Percentiles rank a stretch among this genome's conserved stretches.
Conservation (phyloP, 1,140 invertebrate genomes). For the Ooceraea biroi region DNA sequence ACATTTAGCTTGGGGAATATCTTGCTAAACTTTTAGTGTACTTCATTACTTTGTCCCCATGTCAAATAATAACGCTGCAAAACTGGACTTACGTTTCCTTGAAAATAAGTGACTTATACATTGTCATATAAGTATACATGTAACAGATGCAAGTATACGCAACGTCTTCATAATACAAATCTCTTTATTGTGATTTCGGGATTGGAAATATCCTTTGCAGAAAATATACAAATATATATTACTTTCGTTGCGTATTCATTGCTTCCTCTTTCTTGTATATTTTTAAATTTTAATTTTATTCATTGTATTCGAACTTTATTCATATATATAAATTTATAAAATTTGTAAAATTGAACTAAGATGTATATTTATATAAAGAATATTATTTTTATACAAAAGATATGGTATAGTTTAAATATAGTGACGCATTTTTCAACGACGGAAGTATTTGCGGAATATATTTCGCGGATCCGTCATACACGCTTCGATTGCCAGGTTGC, state of each 20-base stretch:
- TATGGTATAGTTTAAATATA: not conserved
- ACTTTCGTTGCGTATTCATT: slow-evolving; percentile 19
- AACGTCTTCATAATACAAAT: slow-evolving; percentile 2
- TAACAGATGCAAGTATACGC: not conserved
- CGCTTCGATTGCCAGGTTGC: slow-evolving; percentile 13
- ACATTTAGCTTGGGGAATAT: not conserved
- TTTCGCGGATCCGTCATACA: not conserved
- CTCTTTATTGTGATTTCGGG: not conserved
- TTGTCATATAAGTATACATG: not conserved
- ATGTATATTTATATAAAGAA: not conserved
- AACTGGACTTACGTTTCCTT: not conserved
- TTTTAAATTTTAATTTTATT: not conserved
- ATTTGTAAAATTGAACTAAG: not conserved
- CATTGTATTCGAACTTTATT: not conserved
- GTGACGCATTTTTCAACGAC: not conserved
- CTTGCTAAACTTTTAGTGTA: not conserved
- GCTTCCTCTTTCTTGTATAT: slow-evolving; percentile 38
- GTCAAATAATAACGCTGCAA: not conserved
- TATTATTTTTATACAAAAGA: too few relatives aligned
- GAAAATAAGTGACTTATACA: not conserved
- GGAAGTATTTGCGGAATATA: slow-evolving; percentile 19
- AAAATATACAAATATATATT: slow-evolving; percentile 9
- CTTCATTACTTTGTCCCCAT: not conserved
- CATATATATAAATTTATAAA: too few relatives aligned
- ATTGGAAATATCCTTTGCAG: slow-evolving; percentile 17